phyloP scores from a whole-genome alignment of 2,888 invertebrate species.

The Drepanosiphum platanoidis region DNA sequence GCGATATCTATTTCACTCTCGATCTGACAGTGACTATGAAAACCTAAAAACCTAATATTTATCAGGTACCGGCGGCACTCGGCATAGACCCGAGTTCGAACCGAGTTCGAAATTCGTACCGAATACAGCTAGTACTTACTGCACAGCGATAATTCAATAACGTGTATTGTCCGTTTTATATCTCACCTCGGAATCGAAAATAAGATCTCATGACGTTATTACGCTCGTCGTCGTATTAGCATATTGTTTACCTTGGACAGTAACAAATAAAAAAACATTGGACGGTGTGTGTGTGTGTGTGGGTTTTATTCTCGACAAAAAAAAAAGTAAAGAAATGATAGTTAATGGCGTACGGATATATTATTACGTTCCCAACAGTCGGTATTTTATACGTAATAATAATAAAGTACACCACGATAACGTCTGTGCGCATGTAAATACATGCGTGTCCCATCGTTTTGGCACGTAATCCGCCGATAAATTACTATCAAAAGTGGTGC shows the following conservation, averaged over 20 bases:
- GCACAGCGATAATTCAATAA: not conserved
- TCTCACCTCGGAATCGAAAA: not conserved
- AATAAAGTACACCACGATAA: not conserved
- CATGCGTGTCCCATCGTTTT: not conserved
- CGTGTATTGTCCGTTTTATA: not conserved
- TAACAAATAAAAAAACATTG: not conserved
- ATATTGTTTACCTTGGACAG: not conserved
- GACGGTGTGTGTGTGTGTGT: not conserved
- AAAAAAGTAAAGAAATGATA: not conserved
- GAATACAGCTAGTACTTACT: not conserved
- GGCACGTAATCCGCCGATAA: constrained; percentile 43
- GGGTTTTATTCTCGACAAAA: not conserved
- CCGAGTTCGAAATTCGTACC: not conserved
- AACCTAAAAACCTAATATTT: too few relatives aligned
- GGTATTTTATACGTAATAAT: not conserved
- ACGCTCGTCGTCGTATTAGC: not conserved
- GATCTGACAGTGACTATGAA: too few relatives aligned
- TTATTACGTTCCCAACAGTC: not conserved
- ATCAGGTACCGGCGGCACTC: too few relatives aligned
- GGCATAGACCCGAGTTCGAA: too few relatives aligned
- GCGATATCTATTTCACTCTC: too few relatives aligned
- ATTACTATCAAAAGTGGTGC: constrained; percentile 17
- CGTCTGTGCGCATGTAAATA: not conserved
- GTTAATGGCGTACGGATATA: not conserved
- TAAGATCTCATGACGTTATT: not conserved